A percentile compares a stretch with the other conserved stretches of the same genome.
Evolutionary conservation across 2,797 vertebrate species (phyloP).

Genomic region (Channallabes apus): DNA sequence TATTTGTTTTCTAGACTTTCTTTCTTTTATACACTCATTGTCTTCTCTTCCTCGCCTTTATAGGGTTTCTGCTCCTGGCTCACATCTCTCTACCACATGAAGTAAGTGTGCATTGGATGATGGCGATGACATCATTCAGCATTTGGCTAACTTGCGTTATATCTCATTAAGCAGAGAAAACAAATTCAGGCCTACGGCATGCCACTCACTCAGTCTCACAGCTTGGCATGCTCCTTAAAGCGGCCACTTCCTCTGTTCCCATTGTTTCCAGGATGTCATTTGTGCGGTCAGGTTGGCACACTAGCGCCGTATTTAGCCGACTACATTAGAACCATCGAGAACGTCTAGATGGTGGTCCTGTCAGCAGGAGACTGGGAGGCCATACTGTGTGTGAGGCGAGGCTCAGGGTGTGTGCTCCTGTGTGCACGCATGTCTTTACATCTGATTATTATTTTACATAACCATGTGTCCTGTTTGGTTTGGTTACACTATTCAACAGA

Average conservation of each 20-base stretch:
- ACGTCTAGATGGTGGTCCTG: slow-evolving; percentile 43
- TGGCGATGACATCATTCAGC: slow-evolving; percentile 66
- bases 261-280: slow-evolving; percentile 75
- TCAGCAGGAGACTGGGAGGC: slow-evolving; percentile 42
- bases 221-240: slow-evolving; percentile 63
- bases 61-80: slow-evolving; percentile 98
- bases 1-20: slow-evolving; percentile 52
- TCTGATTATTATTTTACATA: slow-evolving; percentile 36
- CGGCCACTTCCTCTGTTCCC: slow-evolving; percentile 60
- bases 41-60: slow-evolving; percentile 63
- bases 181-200: slow-evolving; percentile 66
- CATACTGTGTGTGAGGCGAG: slow-evolving; percentile 47
- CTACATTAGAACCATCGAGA: slow-evolving; percentile 52
- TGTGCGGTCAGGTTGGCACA: slow-evolving; percentile 62
- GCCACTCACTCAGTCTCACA: slow-evolving; percentile 63
- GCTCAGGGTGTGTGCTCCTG: slow-evolving; percentile 32
- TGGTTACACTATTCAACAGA: background rate
- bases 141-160: slow-evolving; percentile 62
- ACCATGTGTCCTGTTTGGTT: slow-evolving; percentile 22
- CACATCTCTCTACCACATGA: slow-evolving; percentile 92
- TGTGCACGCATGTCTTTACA: slow-evolving; percentile 34
- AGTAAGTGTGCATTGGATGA: slow-evolving; percentile 80
- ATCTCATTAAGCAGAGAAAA: slow-evolving; percentile 73
- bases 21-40: slow-evolving; percentile 49
- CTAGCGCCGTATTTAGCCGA: slow-evolving; percentile 69